Evolutionary conservation across 2,797 vertebrate species (phyloP).

Genomic region (Denticeps clupeoides): DNA sequence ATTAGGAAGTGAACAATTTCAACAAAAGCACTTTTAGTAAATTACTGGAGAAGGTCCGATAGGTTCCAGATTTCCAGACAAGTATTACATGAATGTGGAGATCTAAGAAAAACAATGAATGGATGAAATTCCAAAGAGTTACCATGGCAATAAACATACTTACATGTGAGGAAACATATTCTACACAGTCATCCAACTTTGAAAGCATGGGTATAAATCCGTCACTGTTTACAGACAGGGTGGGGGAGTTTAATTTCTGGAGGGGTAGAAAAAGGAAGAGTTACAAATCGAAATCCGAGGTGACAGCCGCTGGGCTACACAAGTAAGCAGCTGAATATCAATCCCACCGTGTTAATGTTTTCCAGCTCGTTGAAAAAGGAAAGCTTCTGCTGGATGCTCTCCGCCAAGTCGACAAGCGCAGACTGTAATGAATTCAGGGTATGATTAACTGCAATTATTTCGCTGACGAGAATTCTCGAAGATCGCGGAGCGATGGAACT

Average conservation of each 20-base stretch:
- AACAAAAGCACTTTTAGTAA: too few relatives aligned
- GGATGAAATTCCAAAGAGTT: too few relatives aligned
- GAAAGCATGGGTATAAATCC: constrained; percentile 95
- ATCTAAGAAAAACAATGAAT: too few relatives aligned
- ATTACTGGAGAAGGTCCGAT: too few relatives aligned
- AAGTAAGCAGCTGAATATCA: background rate
- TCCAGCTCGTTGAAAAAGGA: constrained; percentile 97
- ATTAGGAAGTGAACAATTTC: too few relatives aligned
- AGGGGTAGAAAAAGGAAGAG: constrained; percentile 19
- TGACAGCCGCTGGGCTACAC: background rate
- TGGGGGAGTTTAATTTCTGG: constrained; percentile 93
- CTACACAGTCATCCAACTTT: constrained; percentile 91
- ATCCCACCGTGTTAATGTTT: constrained; percentile 83
- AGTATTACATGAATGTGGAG: background rate
- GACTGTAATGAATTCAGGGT: too few relatives aligned
- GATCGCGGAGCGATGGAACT: too few relatives aligned
- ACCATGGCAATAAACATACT: too few relatives aligned
- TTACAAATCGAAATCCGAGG: background rate
- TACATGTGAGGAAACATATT: constrained; percentile 92
- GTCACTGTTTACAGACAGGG: constrained; percentile 90
- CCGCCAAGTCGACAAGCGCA: constrained; percentile 86
- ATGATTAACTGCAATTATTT: too few relatives aligned
- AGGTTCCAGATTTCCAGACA: too few relatives aligned
- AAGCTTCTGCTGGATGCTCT: constrained; percentile 94
- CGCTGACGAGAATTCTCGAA: too few relatives aligned